Evolutionary conservation across 2,113 vertebrate species (phyloP), one percentile per base, ranked within the genome.

Genomic region (Bambusicola thoracicus): DNA sequence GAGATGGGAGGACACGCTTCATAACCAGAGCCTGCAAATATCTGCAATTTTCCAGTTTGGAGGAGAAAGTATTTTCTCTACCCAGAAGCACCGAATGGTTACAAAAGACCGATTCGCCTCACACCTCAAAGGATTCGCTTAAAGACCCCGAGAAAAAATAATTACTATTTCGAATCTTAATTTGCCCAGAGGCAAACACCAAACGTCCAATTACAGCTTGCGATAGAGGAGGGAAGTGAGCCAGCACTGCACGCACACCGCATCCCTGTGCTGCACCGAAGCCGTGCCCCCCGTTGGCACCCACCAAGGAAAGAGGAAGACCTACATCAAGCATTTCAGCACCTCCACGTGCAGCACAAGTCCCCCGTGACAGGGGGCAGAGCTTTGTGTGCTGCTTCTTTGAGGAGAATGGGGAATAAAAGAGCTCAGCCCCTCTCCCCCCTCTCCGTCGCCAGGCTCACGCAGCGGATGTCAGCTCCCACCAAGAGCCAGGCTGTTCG

Each of bases 151-250:
- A 32, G 87, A 94, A 93, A 95, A 96, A 96, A 85, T 65, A 94
- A 94, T 96, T 94, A 95, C 89, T 94, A 95, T 70, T 93, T 73
- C 91, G 92, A 93, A 94, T 92, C 93, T 96, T 96, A 90, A 94
- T 96, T 92, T 94, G 94, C 85, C 93, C 85, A 79, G 95, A 92
- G 97, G 95, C 94, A 97, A 96, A 96, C 96, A 95, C 89, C 86
- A 11, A 55, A 96, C 93, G 65, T 87, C 94, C 94, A 94, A 95
- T 95, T 96, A 92, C 89, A 92, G 76, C 73, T 86, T 96, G 66
- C 73, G 59, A 85, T 44, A 89, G 95, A 93, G 10, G 87, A 96
- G 59, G 73, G 82, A 92, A 87, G 20, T 90, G 85, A 53, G 65
- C 74, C 79, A 92, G 19, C 38, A 81, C 14, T 70, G 76, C 87